Percentiles rank a stretch among this genome's conserved stretches.
Conservation (phyloP, 2,888 invertebrate species). For the Volucella bombylans region DNA sequence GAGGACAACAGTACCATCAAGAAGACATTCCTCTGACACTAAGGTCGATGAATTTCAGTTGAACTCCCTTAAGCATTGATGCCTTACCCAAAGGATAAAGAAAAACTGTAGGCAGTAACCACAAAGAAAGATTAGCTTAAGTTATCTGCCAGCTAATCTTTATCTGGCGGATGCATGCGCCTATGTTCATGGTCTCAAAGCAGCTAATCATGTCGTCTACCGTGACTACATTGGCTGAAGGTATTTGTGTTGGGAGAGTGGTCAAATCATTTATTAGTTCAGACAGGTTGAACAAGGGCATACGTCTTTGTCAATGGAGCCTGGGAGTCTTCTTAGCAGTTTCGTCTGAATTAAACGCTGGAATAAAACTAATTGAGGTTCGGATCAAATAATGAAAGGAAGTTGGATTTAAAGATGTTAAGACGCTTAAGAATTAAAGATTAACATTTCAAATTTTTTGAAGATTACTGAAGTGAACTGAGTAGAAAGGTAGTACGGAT, state of each 20-base stretch:
- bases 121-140: constrained; percentile 60
- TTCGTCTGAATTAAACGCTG: constrained; percentile 10
- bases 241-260: constrained; percentile 47
- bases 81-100: neutral
- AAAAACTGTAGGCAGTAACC: constrained; percentile 26
- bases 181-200: constrained; percentile 47
- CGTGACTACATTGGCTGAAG: constrained; percentile 44
- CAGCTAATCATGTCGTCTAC: constrained; percentile 68
- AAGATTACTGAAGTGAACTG: too few species aligned
- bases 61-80: constrained; percentile 28
- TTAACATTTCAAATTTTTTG: too few species aligned
- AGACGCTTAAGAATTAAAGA: neutral
- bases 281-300: constrained; percentile 53
- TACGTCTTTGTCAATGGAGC: constrained; percentile 55
- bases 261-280: constrained; percentile 57
- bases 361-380: constrained; percentile 47
- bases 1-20: constrained; percentile 41
- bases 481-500: too few species aligned
- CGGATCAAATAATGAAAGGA: constrained; percentile 28
- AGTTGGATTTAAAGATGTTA: constrained; percentile 12
- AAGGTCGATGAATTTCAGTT: constrained; percentile 62
- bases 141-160: constrained; percentile 64
- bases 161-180: constrained; percentile 46
- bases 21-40: constrained; percentile 54
- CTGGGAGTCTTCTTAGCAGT: neutral